Evolutionary conservation across 1,140 invertebrate genomes (phyloP), one percentile per base, ranked within the genome.

Genomic region (Whitmania pigra): DNA sequence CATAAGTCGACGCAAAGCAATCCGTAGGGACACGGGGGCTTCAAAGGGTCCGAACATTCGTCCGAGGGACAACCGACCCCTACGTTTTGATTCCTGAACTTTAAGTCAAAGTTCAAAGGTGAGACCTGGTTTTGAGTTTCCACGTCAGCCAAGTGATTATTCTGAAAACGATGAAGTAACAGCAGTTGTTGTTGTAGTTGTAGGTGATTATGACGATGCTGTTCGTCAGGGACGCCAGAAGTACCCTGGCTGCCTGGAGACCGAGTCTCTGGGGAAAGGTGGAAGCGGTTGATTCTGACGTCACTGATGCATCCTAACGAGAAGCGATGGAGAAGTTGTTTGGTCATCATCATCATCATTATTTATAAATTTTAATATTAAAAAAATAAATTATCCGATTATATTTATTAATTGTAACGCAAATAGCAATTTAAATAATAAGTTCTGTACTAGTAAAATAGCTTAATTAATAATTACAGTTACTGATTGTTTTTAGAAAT

Each of bases 1-100:
- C 94, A 98, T 0, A 96, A 86, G 83, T 97, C 93, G 40, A 93
- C 90, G 82, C 95, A 98, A 75, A 93, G 90, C 80, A 94, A 93
- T 25, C 69, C 69, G 69, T 70, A 53, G 36, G 53, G 29, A 25
- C 69, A 70, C 22, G 29, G n/a, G 29, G 67, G 67, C 25, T 49
- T 53, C 25, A 53, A 49, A 22, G 57, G 29, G 29, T 22, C 22
- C 6, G 57, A 63, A 53, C 69, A 70, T 22, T 20, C 43, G 49
- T 70, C 53, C 20, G 69, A 53, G 22, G 40, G 53, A 53, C 69
- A 70, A 2, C 69, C 69, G 22, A 53, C 5, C 43, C 49, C n/a
- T 7, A 70, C 53, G 69, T 70, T 70, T 49, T 70, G 43, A 29
- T 49, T 70, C 17, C 53, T 36, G n/a, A 25, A 25, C 29, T 70